These are phyloP conservation scores for Sebastes kiyomatsui DNA, from an alignment of 2,797 vertebrate species.

Conservation along the genomic window DNA sequence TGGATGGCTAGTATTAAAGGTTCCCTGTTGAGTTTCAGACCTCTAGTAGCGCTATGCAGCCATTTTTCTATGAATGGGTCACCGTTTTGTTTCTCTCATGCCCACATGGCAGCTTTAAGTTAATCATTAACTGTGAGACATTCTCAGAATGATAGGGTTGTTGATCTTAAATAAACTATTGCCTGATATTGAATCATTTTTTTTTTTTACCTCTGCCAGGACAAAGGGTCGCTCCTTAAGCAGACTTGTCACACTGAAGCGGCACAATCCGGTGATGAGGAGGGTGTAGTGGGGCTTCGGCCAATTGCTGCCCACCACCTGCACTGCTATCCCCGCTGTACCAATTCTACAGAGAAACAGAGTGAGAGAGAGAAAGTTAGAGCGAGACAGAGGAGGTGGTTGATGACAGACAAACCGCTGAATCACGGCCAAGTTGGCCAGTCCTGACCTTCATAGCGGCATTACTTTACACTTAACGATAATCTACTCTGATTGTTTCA, in stretches of 20 bases:
- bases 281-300: conserved; percentile 96
- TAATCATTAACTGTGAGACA: neutral
- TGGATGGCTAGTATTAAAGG: neutral
- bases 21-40: neutral
- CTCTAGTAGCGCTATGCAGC: neutral
- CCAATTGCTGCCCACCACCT: conserved; percentile 99
- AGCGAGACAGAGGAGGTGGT: neutral
- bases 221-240: conserved; percentile 92
- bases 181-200: neutral
- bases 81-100: neutral
- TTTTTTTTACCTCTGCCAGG: conserved; percentile 81
- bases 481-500: neutral
- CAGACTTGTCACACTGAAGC: conserved; percentile 88
- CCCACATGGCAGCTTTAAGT: neutral
- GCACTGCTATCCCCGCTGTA: conserved; percentile 92
- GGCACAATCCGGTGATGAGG: conserved; percentile 94
- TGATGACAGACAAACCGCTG: neutral
- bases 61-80: neutral
- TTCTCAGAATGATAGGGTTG: too few species aligned
- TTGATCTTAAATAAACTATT: neutral
- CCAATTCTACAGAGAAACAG: conserved; percentile 84
- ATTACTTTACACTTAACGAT: neutral
- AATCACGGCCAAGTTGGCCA: neutral
- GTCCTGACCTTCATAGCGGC: neutral
- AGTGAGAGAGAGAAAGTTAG: neutral